These are phyloP conservation scores for Platycheirus rosarum DNA, from an alignment of 2,888 invertebrate species.

Conservation along the genomic window DNA sequence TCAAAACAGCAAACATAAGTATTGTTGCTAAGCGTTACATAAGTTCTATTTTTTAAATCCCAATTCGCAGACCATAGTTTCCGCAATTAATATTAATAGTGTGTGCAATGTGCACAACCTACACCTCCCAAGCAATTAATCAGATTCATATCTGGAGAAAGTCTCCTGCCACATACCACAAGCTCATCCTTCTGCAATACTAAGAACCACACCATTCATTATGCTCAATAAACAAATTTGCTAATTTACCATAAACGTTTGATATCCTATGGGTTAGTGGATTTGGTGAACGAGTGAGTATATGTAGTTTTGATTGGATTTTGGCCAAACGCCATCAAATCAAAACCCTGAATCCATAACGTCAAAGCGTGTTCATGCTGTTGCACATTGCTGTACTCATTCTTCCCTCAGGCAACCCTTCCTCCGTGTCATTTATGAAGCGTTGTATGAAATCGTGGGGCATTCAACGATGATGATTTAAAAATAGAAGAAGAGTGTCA, in stretches of 20 bases:
- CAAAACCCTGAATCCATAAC: conserved; percentile 69
- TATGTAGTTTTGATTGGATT: conserved; percentile 80
- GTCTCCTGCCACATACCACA: conserved; percentile 3
- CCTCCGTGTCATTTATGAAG: conserved; percentile 15
- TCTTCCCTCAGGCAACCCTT: conserved; percentile 2
- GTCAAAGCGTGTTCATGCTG: conserved; percentile 59
- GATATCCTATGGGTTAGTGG: conserved; percentile 77
- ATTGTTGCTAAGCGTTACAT: no score
- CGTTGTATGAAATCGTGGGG: conserved; percentile 56
- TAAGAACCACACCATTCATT: conserved; percentile 55
- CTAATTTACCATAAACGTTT: conserved; percentile 83
- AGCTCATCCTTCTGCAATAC: background rate
- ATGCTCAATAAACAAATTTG: conserved; percentile 82
- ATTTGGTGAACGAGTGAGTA: conserved; percentile 69
- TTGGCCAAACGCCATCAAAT: conserved; percentile 79
- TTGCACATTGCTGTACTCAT: conserved; percentile 31
- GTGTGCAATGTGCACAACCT: conserved; percentile 53
- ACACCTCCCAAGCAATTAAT: conserved; percentile 60
- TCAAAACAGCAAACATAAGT: no score
- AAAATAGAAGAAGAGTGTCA: conserved; percentile 63
- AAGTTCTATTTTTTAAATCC: no score
- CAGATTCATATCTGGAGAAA: conserved; percentile 66
- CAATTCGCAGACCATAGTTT: no score
- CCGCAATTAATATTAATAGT: conserved; percentile 65
- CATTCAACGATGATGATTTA: conserved; percentile 50